Percentiles rank a stretch among this genome's conserved stretches.
These are phyloP conservation scores for Lamellibrachia luymesi DNA, from an alignment of 1,140 invertebrate genomes.

Conservation along the genomic window DNA sequence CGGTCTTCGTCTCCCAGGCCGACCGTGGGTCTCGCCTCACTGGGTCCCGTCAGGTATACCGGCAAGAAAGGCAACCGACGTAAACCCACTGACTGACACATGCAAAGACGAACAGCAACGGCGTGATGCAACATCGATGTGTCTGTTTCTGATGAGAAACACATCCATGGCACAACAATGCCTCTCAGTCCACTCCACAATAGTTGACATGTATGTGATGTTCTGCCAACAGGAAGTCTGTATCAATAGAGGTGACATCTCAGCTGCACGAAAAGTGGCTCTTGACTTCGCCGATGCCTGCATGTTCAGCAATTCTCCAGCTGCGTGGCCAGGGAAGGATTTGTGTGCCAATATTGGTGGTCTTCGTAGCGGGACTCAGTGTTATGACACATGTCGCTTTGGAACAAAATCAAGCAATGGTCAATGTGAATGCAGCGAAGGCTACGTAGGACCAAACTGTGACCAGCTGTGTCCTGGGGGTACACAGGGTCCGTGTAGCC, in stretches of 20 bases:
- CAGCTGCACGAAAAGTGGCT: conserved; percentile 27
- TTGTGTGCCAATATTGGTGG: neutral
- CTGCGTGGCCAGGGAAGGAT: neutral
- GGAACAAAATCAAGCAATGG: conserved; percentile 20
- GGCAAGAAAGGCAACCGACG: neutral
- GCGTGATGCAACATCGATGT: neutral
- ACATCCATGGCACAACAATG: neutral
- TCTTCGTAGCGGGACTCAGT: conserved; percentile 16
- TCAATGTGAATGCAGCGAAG: conserved; percentile 30
- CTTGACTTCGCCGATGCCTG: conserved; percentile 29
- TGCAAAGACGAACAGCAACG: neutral
- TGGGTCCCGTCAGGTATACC: conserved; percentile 31
- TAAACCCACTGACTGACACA: neutral
- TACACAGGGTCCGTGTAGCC: conserved; percentile 31
- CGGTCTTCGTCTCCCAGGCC: conserved; percentile 25
- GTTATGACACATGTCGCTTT: conserved; percentile 29
- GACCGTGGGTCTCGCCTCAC: conserved; percentile 31
- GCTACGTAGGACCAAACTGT: conserved; percentile 33
- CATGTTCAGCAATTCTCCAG: conserved; percentile 9
- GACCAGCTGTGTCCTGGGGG: conserved; percentile 30
- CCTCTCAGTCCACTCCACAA: conserved; percentile 5
- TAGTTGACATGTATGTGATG: conserved; percentile 29
- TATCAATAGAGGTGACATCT: conserved; percentile 1
- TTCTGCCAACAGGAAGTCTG: conserved; percentile 30
- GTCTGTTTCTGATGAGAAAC: neutral